phyloP scores from a whole-genome alignment of 2,113 vertebrate species.

The Cyanoliseus patagonus region DNA sequence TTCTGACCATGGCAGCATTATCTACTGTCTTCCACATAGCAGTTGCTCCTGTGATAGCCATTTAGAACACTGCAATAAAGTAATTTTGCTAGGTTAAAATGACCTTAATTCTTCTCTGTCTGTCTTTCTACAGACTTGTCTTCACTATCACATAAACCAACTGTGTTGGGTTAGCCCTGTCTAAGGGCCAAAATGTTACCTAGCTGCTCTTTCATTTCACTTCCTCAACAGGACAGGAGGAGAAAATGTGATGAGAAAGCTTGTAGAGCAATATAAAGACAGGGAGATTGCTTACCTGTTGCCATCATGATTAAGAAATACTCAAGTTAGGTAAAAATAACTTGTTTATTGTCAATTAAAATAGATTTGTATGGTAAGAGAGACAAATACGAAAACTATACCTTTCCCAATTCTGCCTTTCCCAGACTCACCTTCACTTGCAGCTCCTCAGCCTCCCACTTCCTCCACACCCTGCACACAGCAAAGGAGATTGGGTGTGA shows the following conservation, averaged over 20 bases:
- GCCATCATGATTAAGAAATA: not conserved
- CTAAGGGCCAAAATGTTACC: not conserved
- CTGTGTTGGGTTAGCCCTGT: not conserved
- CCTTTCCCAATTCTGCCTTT: not conserved
- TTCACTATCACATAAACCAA: not conserved
- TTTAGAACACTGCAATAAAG: not conserved
- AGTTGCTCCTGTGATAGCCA: not conserved
- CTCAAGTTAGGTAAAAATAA: not conserved
- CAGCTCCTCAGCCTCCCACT: not conserved
- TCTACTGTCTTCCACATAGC: not conserved
- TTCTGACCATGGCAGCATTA: not conserved
- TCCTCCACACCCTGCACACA: accelerated
- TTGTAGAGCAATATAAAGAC: not conserved
- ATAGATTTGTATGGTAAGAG: not conserved
- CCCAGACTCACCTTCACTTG: not conserved
- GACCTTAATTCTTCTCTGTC: not conserved
- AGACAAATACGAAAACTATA: not conserved
- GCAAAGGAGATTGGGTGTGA: not conserved
- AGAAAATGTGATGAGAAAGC: not conserved
- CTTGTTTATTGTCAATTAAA: not conserved
- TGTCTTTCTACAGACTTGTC: not conserved
- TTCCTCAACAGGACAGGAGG: not conserved
- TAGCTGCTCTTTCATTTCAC: not conserved
- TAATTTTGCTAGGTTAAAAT: not conserved
- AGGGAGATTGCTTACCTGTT: not conserved